Percentiles rank a stretch among this genome's conserved stretches.
Conservation (phyloP, 2,113 vertebrate species). For the Agelaius tricolor region DNA sequence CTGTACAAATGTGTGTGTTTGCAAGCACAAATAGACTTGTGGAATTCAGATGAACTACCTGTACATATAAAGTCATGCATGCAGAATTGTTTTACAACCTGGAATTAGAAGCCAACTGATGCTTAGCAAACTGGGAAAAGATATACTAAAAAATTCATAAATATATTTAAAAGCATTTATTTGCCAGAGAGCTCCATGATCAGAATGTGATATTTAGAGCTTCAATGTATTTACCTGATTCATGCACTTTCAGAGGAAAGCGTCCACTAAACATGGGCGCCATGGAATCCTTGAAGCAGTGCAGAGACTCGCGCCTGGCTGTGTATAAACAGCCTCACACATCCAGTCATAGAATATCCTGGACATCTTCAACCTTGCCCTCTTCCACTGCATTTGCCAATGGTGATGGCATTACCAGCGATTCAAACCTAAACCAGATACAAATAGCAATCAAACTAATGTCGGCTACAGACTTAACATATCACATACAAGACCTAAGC, state of each 20-base stretch:
- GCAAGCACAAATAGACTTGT: background rate
- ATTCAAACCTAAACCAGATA: background rate
- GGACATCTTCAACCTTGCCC: slow-evolving; percentile 1
- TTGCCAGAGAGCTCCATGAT: background rate
- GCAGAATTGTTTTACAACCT: background rate
- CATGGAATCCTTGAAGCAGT: slow-evolving; percentile 72
- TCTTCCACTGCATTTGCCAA: slow-evolving; percentile 43
- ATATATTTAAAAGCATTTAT: background rate
- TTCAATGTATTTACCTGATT: slow-evolving; percentile 63
- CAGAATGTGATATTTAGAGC: background rate
- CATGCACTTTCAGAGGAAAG: slow-evolving; percentile 76
- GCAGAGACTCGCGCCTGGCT: slow-evolving; percentile 66
- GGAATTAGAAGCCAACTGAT: background rate
- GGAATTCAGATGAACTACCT: background rate
- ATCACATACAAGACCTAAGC: background rate
- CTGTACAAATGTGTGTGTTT: background rate
- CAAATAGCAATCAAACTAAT: background rate
- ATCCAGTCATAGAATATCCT: slow-evolving; percentile 65
- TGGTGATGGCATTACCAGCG: background rate
- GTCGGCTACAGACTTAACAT: background rate
- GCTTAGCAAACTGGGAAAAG: background rate
- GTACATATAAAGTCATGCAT: background rate
- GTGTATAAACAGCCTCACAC: slow-evolving; percentile 68
- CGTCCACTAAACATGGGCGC: slow-evolving; percentile 76
- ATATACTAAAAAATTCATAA: background rate